These are phyloP conservation scores for Cynoglossus semilaevis DNA, from an alignment of 2,113 vertebrate species.

Conservation along the genomic window DNA sequence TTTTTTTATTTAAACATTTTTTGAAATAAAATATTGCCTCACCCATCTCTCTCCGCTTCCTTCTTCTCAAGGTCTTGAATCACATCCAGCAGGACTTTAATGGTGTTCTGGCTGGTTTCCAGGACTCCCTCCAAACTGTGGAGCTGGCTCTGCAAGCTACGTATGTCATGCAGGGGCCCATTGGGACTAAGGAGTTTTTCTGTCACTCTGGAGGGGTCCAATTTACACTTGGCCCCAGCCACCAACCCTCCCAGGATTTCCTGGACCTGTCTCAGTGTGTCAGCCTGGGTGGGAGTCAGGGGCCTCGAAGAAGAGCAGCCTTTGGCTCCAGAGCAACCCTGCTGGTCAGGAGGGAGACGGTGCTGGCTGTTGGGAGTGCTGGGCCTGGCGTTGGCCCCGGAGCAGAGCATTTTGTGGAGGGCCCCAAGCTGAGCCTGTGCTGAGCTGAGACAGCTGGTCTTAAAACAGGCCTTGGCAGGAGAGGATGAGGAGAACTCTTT, in stretches of 20 bases:
- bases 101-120: slow-evolving; percentile 89
- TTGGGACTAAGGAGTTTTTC: slow-evolving; percentile 68
- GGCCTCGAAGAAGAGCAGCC: slow-evolving; percentile 59
- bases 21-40: slow-evolving; percentile 50
- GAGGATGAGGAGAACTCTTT: slow-evolving; percentile 59
- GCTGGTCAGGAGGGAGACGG: slow-evolving; percentile 57
- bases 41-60: slow-evolving; percentile 85
- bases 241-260: slow-evolving; percentile 82
- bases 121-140: slow-evolving; percentile 86
- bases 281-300: slow-evolving; percentile 64
- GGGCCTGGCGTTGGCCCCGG: slow-evolving; percentile 66
- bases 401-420: slow-evolving; percentile 75
- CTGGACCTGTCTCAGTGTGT: slow-evolving; percentile 76
- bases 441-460: slow-evolving; percentile 71
- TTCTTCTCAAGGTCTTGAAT: slow-evolving; percentile 91
- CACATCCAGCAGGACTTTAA: slow-evolving; percentile 85
- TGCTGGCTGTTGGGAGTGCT: slow-evolving; percentile 64
- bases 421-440: slow-evolving; percentile 69
- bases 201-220: slow-evolving; percentile 65
- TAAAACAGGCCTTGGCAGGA: slow-evolving; percentile 72
- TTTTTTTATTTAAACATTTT: too few relatives aligned
- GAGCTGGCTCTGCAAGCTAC: slow-evolving; percentile 81
- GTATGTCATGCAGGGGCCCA: slow-evolving; percentile 72
- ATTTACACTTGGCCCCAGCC: slow-evolving; percentile 74
- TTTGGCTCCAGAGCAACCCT: slow-evolving; percentile 60